A percentile compares a stretch with the other conserved stretches of the same genome.
These are phyloP conservation scores for Alexandromys fortis DNA, from an alignment of 2,113 vertebrate genomes.

Conservation along the genomic window DNA sequence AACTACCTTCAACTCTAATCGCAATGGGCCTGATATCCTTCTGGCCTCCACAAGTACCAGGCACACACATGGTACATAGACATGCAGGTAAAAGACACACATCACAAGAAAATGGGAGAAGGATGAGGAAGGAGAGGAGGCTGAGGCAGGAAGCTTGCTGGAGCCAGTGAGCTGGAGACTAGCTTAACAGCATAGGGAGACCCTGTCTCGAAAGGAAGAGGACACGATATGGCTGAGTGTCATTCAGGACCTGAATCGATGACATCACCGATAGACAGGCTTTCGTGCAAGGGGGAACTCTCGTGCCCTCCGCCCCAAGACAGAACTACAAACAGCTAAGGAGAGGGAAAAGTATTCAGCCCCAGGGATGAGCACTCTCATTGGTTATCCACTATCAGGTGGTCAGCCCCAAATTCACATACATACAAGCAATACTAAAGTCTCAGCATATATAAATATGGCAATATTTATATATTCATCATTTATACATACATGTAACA, in stretches of 20 bases:
- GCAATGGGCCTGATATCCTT: neutral
- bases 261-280: neutral
- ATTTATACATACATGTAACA: neutral
- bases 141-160: neutral
- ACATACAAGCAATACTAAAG: neutral
- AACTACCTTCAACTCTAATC: neutral
- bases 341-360: neutral
- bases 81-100: neutral
- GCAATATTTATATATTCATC: neutral
- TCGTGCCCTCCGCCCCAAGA: neutral
- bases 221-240: neutral
- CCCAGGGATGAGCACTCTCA: neutral
- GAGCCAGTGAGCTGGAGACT: neutral
- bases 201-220: neutral
- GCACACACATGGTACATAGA: neutral
- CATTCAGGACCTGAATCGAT: neutral
- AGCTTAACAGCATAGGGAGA: neutral
- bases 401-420: neutral
- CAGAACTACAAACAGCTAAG: neutral
- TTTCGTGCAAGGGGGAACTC: neutral
- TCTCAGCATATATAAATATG: neutral
- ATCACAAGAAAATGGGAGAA: neutral
- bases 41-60: neutral
- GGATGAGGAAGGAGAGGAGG: neutral
- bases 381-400: neutral